Base-by-base conservation (phyloP, 2,888 invertebrate species). In the Hyposoter didymator region DNA sequence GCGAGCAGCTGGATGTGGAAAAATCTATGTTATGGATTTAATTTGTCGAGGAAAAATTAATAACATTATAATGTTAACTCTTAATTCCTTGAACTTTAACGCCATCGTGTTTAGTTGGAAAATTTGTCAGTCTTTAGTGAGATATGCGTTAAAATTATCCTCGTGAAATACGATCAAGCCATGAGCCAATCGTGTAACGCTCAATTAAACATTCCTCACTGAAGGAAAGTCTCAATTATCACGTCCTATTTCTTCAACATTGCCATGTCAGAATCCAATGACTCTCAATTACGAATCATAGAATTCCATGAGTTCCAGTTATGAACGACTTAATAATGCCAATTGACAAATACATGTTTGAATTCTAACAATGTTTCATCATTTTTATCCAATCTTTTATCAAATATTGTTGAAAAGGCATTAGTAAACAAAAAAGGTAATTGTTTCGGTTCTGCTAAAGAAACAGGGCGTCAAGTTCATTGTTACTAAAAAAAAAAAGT, bases 401-500 rank as follows among this genome's bases (percentile, higher is more conserved):
- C n/a, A n/a, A n/a, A 32, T 75, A 6, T 7, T 39, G 19, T 28
- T 32, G 17, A 12, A 8, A n/a, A 22, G 52, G 52, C 19, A 32
- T 12, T 2, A 14, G 6, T 32, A 43, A 55, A 32, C 6, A 55
- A 69, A n/a, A 64, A 67, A 39, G 19, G 59, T 12, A n/a, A 64
- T 22, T 66, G 43, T 52, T 14, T 64, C 28, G 19, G 22, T 47
- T 64, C 49, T 43, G 35, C 67, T 47, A 62, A 19, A 47, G 64
- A 74, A 78, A 84, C 59, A 62, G 82, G 70, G 78, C 74, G 52
- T 52, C 22, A 75, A 81, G 47, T 78, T 75, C 28, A 62, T 69
- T 78, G 73, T 39, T 47, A 79, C 62, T 14, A 62, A 78, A 55
- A 70, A 78, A 55, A 70, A 22, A 32, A n/a, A 10, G 22, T 49